Conservation (phyloP, 2,888 invertebrate genomes). For the Orchesella flavescens region DNA sequence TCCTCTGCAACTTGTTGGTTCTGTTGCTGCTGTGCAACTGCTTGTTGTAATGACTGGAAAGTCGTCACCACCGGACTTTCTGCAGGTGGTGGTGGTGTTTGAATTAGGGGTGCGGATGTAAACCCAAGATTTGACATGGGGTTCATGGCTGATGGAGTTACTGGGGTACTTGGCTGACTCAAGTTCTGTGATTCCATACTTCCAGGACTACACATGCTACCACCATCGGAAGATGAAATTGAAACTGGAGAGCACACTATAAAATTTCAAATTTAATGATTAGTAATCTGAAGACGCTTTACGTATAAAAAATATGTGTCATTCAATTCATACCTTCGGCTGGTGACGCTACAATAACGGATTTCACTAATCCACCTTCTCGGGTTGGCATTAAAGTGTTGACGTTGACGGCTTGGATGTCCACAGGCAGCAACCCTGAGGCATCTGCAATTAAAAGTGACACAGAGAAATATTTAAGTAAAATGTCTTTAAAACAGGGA, state of each 20-base stretch:
- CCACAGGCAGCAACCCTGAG: slow-evolving; percentile 52
- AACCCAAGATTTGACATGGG: slow-evolving; percentile 49
- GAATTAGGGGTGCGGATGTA: slow-evolving; percentile 29
- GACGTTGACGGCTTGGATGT: slow-evolving; percentile 44
- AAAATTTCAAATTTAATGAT: background rate
- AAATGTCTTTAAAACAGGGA: background rate
- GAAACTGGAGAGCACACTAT: slow-evolving; percentile 45
- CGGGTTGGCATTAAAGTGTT: slow-evolving; percentile 27
- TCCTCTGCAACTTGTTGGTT: background rate
- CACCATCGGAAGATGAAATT: slow-evolving; percentile 42
- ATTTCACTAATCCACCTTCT: slow-evolving; percentile 45
- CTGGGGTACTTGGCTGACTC: slow-evolving; percentile 40
- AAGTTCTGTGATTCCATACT: background rate
- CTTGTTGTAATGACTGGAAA: slow-evolving; percentile 64
- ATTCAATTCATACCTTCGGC: slow-evolving; percentile 31
- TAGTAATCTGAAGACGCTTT: no score
- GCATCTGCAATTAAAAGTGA: slow-evolving; percentile 31
- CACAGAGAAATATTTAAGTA: background rate
- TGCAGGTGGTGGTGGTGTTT: slow-evolving; percentile 45
- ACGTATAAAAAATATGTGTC: background rate
- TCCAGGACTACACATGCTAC: slow-evolving; percentile 34
- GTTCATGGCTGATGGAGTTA: slow-evolving; percentile 30
- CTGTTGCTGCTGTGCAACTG: slow-evolving; percentile 41
- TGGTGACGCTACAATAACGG: slow-evolving; percentile 47
- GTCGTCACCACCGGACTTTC: slow-evolving; percentile 59